Evolutionary conservation across 53 echinoderm and acorn worm species (phyloP).

Genomic region (Crossaster papposus): DNA sequence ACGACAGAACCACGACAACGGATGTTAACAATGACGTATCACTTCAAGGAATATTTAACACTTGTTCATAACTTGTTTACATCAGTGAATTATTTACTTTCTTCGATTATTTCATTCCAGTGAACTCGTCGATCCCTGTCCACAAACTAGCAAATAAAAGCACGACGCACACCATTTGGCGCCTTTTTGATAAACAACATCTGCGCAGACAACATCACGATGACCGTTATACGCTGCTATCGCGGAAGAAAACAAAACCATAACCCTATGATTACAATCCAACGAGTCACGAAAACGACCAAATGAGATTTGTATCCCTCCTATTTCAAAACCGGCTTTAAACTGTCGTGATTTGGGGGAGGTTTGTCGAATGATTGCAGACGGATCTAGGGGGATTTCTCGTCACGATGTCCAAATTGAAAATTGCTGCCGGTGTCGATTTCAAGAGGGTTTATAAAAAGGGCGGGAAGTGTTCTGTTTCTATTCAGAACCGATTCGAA

Average conservation of each 20-base stretch:
- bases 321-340: background rate
- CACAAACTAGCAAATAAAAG: background rate
- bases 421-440: background rate
- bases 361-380: background rate
- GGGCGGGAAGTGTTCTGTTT: background rate
- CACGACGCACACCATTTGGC: background rate
- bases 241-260: background rate
- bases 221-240: background rate
- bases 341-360: constrained; percentile 5
- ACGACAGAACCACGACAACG: too few relatives aligned
- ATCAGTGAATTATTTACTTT: background rate
- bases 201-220: background rate
- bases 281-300: constrained; percentile 9
- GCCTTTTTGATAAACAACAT: constrained; percentile 6
- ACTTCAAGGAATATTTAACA: too few relatives aligned
- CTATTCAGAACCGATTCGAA: background rate
- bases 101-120: background rate
- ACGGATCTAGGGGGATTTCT: constrained; percentile 10
- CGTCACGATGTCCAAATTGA: background rate
- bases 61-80: background rate
- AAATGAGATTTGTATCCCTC: constrained; percentile 4
- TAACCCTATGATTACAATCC: background rate
- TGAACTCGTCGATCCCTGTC: background rate
- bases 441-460: constrained; percentile 10
- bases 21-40: too few relatives aligned